Conservation (phyloP, 2,797 vertebrate genomes). For the Antrozous pallidus region DNA sequence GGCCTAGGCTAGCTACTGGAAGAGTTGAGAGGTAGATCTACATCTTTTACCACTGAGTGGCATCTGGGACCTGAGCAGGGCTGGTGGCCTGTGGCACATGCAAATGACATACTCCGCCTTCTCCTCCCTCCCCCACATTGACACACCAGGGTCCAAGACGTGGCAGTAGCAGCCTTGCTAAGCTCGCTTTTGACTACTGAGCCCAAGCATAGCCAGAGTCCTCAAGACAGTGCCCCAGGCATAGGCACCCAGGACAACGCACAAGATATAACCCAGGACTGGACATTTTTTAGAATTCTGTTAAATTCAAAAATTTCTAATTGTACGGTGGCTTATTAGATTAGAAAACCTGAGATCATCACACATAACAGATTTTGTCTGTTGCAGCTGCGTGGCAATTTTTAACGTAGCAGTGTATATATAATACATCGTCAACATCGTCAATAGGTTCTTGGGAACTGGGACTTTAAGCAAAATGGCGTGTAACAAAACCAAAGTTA, state of each 20-base stretch:
- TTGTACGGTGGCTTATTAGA: background rate
- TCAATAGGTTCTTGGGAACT: background rate
- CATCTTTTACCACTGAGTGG: background rate
- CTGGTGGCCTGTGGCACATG: background rate
- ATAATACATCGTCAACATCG: background rate
- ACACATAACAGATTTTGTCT: background rate
- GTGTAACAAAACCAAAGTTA: background rate
- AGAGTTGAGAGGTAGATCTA: background rate
- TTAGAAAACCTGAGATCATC: slow-evolving; percentile 3
- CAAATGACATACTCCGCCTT: too few relatives aligned
- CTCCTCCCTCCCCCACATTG: rapidly evolving
- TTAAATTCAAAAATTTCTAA: background rate
- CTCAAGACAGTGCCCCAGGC: background rate
- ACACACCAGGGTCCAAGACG: background rate
- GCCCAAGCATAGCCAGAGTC: background rate
- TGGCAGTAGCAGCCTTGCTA: background rate
- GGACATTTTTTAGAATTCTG: background rate
- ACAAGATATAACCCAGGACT: background rate
- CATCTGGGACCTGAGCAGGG: background rate
- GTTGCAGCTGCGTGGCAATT: background rate
- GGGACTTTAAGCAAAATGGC: background rate
- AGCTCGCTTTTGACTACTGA: background rate
- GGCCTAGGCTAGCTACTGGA: background rate
- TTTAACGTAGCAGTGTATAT: background rate
- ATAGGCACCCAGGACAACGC: background rate